Conservation (phyloP, 2,113 vertebrate genomes). For the Ceratotherium simum region DNA sequence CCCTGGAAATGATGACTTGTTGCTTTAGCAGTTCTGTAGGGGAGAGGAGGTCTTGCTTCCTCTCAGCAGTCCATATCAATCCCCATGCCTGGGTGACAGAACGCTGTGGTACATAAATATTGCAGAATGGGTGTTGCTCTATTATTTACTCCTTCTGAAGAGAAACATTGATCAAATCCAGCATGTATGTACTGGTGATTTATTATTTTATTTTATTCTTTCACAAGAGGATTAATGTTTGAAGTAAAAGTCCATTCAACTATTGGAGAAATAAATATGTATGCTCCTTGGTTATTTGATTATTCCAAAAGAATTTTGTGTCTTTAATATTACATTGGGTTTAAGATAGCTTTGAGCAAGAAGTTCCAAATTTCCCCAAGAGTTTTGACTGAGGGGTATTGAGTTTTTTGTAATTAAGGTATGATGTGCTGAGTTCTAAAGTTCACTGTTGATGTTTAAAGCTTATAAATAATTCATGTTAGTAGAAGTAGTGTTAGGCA, state of each 20-base stretch:
- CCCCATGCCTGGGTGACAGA: constrained; percentile 19
- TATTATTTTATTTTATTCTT: constrained; percentile 74
- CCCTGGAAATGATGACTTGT: constrained; percentile 59
- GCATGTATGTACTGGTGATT: constrained; percentile 62
- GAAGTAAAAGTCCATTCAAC: constrained; percentile 53
- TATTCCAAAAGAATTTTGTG: neutral
- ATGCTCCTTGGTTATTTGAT: constrained; percentile 33
- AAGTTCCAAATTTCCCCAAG: neutral
- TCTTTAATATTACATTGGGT: neutral
- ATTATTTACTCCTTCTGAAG: constrained; percentile 75
- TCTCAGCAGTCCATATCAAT: constrained; percentile 15
- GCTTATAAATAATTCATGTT: neutral
- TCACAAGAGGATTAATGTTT: constrained; percentile 77
- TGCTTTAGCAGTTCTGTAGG: constrained; percentile 44
- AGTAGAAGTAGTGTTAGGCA: neutral
- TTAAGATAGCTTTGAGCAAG: neutral
- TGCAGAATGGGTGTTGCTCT: constrained; percentile 40
- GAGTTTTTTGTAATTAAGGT: neutral
- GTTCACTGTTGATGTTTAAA: neutral
- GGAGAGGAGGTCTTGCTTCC: constrained; percentile 49
- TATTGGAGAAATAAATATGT: constrained; percentile 61
- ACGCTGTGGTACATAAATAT: constrained; percentile 38
- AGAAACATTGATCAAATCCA: constrained; percentile 76
- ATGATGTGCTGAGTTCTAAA: neutral
- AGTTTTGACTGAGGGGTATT: neutral